A percentile compares a stretch with the other conserved stretches of the same genome.
Conservation (phyloP, 2,888 invertebrate species). For the Caenorhabditis sp. region DNA sequence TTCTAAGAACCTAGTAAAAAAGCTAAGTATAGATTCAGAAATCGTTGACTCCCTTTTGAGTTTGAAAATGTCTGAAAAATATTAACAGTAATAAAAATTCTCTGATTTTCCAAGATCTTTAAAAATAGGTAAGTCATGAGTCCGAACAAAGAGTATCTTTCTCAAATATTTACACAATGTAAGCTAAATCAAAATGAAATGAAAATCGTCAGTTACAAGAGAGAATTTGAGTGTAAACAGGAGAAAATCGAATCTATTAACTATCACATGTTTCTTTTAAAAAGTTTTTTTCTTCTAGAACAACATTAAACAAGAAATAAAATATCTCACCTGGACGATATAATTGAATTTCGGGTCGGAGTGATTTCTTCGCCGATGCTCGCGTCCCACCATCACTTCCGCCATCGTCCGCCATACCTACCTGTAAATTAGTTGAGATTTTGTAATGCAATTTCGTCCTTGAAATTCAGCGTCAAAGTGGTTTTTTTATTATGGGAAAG, state of each 20-base stretch:
- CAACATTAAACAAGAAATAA: background rate
- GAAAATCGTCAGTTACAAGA: background rate
- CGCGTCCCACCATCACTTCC: conserved; percentile 5
- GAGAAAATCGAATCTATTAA: background rate
- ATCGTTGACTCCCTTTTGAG: too few species aligned
- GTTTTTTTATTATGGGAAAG: background rate
- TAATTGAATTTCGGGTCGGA: conserved; percentile 36
- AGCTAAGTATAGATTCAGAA: too few species aligned
- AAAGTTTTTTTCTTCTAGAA: background rate
- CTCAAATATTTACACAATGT: conserved; percentile 1
- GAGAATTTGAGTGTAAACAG: background rate
- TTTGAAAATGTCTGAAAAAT: too few species aligned
- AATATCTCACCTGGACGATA: conserved; percentile 19
- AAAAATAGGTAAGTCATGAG: too few species aligned
- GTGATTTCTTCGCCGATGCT: background rate
- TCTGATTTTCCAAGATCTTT: too few species aligned
- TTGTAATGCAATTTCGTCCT: background rate
- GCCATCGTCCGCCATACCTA: background rate
- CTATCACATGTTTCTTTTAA: background rate
- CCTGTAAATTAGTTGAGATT: background rate
- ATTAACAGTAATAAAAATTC: too few species aligned
- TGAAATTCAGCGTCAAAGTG: background rate
- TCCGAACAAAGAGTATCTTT: too few species aligned
- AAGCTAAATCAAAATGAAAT: background rate
- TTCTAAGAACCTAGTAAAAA: background rate